Percentiles rank a stretch among this genome's conserved stretches.
Evolutionary conservation across 92 coral and sea anemone species (phyloP).

Genomic region (Heteractis magnifica): DNA sequence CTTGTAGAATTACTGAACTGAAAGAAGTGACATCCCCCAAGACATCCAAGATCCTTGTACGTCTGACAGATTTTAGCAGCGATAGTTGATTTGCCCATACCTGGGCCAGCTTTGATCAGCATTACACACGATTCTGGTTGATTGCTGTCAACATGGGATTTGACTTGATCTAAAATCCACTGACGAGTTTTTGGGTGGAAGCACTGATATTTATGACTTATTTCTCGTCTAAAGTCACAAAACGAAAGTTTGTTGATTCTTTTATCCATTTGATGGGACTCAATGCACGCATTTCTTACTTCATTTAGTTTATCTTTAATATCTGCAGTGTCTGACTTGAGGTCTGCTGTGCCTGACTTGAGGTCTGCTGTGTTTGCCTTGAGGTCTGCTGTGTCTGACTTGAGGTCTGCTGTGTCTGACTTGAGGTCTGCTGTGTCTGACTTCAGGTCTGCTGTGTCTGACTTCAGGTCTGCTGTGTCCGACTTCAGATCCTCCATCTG

Average conservation of each 20-base stretch:
- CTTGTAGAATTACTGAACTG: constrained; percentile 22
- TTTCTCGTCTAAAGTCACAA: not conserved
- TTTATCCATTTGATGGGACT: not conserved
- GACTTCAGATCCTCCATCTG: not conserved
- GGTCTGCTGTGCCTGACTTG: not conserved
- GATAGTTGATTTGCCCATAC: constrained; percentile 6
- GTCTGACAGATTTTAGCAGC: constrained; percentile 19
- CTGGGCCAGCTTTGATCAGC: constrained; percentile 31
- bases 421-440: not conserved
- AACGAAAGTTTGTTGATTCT: not conserved
- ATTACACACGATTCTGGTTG: constrained; percentile 15
- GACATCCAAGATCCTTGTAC: constrained; percentile 23
- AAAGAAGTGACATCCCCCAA: constrained; percentile 39
- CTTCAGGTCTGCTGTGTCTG: not conserved
- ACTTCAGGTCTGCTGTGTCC: not conserved
- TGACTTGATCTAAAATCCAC: constrained; percentile 31
- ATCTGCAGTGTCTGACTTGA: not conserved
- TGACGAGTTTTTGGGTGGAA: constrained; percentile 22
- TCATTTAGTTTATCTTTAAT: not conserved
- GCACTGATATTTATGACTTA: not conserved
- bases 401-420: constrained; percentile 8
- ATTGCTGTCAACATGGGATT: constrained; percentile 7
- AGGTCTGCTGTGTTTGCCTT: not conserved
- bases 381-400: not conserved
- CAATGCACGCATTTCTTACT: not conserved